Conservation (phyloP, 2,888 invertebrate species). For the Allolobophora icterica region DNA sequence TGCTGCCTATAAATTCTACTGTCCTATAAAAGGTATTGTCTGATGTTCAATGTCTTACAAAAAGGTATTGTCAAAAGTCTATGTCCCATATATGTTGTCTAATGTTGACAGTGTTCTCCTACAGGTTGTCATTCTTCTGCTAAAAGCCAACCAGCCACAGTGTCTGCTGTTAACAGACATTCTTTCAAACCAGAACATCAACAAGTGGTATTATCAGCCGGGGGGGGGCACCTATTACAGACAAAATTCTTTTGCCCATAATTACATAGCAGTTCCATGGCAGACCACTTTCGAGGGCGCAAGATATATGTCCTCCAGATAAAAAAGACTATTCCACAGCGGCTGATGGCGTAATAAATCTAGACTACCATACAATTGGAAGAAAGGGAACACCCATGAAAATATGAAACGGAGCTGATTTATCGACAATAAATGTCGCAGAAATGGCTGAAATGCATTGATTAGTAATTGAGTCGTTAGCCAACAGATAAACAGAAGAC, state of each 20-base stretch:
- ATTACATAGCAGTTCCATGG: neutral
- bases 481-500: neutral
- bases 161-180: neutral
- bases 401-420: neutral
- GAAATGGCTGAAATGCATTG: neutral
- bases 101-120: neutral
- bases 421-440: neutral
- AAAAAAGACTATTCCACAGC: neutral
- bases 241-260: neutral
- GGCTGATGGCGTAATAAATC: neutral
- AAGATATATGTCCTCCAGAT: conserved; percentile 14
- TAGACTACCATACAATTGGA: neutral
- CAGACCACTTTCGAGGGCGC: neutral
- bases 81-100: no score
- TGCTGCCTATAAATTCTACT: no score
- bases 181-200: neutral
- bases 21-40: no score
- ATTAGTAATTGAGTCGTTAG: neutral
- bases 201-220: neutral
- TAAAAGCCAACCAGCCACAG: neutral
- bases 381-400: neutral
- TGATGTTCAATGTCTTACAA: no score
- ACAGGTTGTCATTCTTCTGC: neutral
- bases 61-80: no score
- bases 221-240: neutral